Percentiles rank a stretch among this genome's conserved stretches.
Evolutionary conservation across 2,888 invertebrate species (phyloP).

Genomic region (Syrphus vitripennis): DNA sequence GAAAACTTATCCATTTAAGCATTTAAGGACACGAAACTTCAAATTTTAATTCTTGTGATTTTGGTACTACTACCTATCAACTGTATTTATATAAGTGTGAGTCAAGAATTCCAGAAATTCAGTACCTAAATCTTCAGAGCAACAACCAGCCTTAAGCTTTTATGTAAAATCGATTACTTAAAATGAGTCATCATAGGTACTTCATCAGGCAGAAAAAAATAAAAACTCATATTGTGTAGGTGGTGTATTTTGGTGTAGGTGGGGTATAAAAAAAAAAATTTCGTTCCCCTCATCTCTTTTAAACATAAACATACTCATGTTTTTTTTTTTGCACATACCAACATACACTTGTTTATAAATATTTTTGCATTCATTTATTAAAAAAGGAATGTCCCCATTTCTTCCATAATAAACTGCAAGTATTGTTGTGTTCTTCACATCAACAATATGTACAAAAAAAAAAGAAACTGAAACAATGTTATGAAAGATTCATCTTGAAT

Average conservation of each 20-base stretch:
- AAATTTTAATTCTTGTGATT: too few species aligned
- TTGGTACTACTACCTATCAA: too few species aligned
- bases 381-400: constrained; percentile 3
- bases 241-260: too few species aligned
- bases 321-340: neutral
- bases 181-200: constrained; percentile 9
- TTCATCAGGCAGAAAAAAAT: neutral
- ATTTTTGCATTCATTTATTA: neutral
- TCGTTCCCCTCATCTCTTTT: neutral
- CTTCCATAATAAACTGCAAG: neutral
- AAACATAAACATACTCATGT: neutral
- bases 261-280: neutral
- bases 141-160: constrained; percentile 8
- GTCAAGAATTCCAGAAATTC: too few species aligned
- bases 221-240: neutral
- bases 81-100: too few species aligned
- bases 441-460: neutral
- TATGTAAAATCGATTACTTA: neutral
- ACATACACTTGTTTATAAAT: neutral
- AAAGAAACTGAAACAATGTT: constrained; percentile 7
- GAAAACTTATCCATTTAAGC: too few species aligned
- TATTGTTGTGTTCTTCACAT: neutral
- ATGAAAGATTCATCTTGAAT: constrained; percentile 11
- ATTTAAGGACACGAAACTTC: too few species aligned
- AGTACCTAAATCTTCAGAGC: neutral